Conservation (phyloP, 2,888 invertebrate species). For the Zeuzera pyrina region DNA sequence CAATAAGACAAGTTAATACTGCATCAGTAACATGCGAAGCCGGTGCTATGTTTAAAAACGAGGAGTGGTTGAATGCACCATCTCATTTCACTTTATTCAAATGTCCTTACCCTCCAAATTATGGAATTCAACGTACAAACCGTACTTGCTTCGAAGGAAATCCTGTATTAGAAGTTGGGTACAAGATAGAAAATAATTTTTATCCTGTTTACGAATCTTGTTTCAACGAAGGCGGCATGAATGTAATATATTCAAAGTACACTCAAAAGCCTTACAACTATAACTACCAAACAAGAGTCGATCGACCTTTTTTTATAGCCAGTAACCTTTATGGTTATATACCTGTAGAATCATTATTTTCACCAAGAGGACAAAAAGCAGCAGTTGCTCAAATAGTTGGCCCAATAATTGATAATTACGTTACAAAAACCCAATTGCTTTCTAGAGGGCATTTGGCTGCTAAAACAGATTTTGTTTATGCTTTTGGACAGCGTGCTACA, state of each 20-base stretch:
- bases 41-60: conserved; percentile 41
- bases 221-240: conserved; percentile 37
- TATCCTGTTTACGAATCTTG: conserved; percentile 54
- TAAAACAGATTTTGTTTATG: conserved; percentile 76
- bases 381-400: conserved; percentile 43
- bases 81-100: conserved; percentile 34
- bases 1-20: conserved; percentile 20
- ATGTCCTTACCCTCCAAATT: conserved; percentile 33
- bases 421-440: conserved; percentile 49
- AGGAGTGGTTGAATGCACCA: conserved; percentile 38
- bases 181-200: conserved; percentile 32
- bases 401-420: conserved; percentile 36
- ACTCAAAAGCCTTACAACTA: conserved; percentile 56
- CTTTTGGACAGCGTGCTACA: conserved; percentile 72
- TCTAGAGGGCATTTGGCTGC: conserved; percentile 77
- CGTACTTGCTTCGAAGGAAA: conserved; percentile 41
- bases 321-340: conserved; percentile 31
- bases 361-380: conserved; percentile 36
- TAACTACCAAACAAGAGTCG: conserved; percentile 46
- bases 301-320: conserved; percentile 45
- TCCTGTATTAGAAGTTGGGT: conserved; percentile 50
- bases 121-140: conserved; percentile 35
- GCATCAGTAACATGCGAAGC: conserved; percentile 39
- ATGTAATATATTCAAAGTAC: conserved; percentile 48
- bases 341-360: conserved; percentile 42